Conservation (phyloP, 1,140 invertebrate species). For the Drosophila lacteicornis region DNA sequence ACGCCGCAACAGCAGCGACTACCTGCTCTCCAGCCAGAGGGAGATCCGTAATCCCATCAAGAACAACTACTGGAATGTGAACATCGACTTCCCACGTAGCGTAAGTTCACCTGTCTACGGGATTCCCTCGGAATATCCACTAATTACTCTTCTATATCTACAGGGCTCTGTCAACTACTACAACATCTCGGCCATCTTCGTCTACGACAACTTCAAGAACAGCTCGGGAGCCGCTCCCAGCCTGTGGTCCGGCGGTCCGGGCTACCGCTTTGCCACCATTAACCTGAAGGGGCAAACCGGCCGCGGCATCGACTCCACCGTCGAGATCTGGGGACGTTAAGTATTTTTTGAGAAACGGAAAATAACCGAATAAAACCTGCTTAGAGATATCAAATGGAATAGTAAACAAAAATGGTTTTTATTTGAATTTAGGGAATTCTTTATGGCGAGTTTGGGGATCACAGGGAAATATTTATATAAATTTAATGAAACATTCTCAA, state of each 20-base stretch:
- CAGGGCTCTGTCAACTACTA: constrained; percentile 54
- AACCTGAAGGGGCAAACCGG: constrained; percentile 58
- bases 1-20: constrained; percentile 34
- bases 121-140: background rate
- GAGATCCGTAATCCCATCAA: constrained; percentile 57
- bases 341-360: background rate
- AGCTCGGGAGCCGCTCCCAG: constrained; percentile 60
- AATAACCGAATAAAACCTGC: background rate
- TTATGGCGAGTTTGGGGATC: no score
- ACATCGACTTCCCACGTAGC: constrained; percentile 54
- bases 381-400: background rate
- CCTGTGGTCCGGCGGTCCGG: constrained; percentile 64
- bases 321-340: constrained; percentile 72
- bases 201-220: constrained; percentile 78
- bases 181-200: constrained; percentile 56
- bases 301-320: constrained; percentile 68
- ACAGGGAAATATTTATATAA: no score
- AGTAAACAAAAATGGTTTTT: background rate
- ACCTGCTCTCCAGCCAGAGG: constrained; percentile 54
- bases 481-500: no score
- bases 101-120: constrained; percentile 43
- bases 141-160: background rate
- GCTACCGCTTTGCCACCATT: constrained; percentile 44
- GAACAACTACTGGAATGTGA: constrained; percentile 68
- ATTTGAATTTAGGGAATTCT: no score